phyloP scores from a whole-genome alignment of 2,797 vertebrate species.

The Melanotaenia pygmaea region DNA sequence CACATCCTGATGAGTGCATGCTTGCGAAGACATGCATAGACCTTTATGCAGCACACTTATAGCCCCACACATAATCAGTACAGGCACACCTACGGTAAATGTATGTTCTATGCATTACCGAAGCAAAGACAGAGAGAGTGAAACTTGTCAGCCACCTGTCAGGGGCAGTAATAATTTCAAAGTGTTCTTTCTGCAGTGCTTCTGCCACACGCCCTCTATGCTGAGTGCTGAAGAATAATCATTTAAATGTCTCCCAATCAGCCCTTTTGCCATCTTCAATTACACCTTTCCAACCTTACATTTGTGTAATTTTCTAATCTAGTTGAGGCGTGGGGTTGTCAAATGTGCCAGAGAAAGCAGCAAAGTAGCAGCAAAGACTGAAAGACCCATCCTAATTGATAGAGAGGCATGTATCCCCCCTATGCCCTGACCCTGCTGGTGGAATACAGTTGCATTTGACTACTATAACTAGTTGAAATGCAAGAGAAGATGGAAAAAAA shows the following conservation, averaged over 20 bases:
- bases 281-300: conserved; percentile 99
- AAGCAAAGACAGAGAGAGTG: conserved; percentile 37
- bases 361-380: conserved; percentile 89
- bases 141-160: conserved; percentile 83
- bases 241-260: conserved; percentile 98
- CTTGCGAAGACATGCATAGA: conserved; percentile 29
- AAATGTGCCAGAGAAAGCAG: conserved; percentile 78
- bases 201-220: conserved; percentile 89
- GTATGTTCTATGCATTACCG: conserved; percentile 32
- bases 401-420: conserved; percentile 69
- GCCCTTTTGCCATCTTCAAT: conserved; percentile 98
- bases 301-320: conserved; percentile 99
- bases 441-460: conserved; percentile 57
- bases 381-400: conserved; percentile 92
- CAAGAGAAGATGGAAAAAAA: background rate
- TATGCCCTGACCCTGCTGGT: conserved; percentile 52
- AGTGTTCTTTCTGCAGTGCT: conserved; percentile 87
- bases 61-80: background rate
- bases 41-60: background rate
- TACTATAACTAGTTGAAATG: conserved; percentile 11
- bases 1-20: conserved; percentile 22
- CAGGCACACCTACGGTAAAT: background rate
- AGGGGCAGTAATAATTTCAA: conserved; percentile 90
- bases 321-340: conserved; percentile 88
- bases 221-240: conserved; percentile 94